Base-by-base conservation (phyloP, 2,888 invertebrate species). In the Rhagium mordax region DNA sequence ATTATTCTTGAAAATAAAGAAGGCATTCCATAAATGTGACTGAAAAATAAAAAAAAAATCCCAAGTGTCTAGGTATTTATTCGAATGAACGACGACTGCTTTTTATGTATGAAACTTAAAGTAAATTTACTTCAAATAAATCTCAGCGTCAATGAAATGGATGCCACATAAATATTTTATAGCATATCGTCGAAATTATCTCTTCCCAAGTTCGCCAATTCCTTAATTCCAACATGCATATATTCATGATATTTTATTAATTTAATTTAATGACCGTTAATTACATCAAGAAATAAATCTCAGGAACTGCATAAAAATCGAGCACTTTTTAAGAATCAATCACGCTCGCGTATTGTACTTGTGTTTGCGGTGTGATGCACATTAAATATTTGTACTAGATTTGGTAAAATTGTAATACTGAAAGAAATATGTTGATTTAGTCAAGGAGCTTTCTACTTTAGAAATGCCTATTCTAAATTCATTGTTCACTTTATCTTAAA, bases 161-260 rank as follows among this genome's bases (percentile, higher is more conserved):
- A 84, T 84, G 83, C 81, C 77, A 78, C 83, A 84, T 84, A 85
- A 85, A 85, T 84, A 84, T 82, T 84, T 85, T 85, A 85, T 84
- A 81, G 71, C 80, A 49, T 53, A 33, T 53, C 53, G 13, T 53
- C 10, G 16, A 65, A 65, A 53, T 65, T 53, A 51, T 53, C 41
- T 1, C 27, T n/a, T 33, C 8, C 41, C 13, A 33, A 29, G 33
- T 16, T 53, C 16, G 49, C 47, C 29, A 65, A 53, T 53, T 65
- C 49, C 1, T n/a, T 13, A 57, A 18, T 10, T 33, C 29, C 29
- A 33, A 64, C 2, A 18, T 51, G 29, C 21, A 62, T 47, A 29
- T 10, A 27, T 64, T 49, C 24, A 27, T 48, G 49, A 64, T 41
- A 33, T 59, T 59, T 18, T 33, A 18, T 29, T 10, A 59, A 16